Evolutionary conservation across 2,797 vertebrate species (phyloP).

Genomic region (Periparus ater): DNA sequence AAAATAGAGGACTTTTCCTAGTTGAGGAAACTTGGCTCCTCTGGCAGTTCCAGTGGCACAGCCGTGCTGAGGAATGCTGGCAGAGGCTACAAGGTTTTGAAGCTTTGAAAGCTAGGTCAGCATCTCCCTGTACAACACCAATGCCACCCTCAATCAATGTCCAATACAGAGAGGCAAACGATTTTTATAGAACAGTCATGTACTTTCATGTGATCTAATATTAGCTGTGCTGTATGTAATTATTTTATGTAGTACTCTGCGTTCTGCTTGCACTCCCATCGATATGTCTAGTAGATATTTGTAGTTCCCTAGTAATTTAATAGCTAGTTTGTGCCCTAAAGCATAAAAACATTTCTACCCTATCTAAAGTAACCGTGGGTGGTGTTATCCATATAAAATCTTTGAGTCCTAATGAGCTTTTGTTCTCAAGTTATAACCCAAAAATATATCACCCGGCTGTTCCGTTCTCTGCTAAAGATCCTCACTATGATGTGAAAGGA

Average conservation of each 20-base stretch:
- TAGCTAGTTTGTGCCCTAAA: slow-evolving; percentile 70
- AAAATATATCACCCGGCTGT: slow-evolving; percentile 70
- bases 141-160: background rate
- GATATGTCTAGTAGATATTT: slow-evolving; percentile 70
- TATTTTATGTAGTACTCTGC: slow-evolving; percentile 67
- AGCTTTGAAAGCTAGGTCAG: slow-evolving; percentile 6
- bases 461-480: slow-evolving; percentile 64
- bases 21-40: slow-evolving; percentile 18
- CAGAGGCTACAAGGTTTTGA: background rate
- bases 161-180: slow-evolving; percentile 29
- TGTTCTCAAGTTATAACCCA: slow-evolving; percentile 71
- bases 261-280: slow-evolving; percentile 60
- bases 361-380: slow-evolving; percentile 72
- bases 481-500: slow-evolving; percentile 61
- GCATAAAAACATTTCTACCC: slow-evolving; percentile 70
- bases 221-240: slow-evolving; percentile 64
- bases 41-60: background rate
- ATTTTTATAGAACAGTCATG: slow-evolving; percentile 52
- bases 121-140: background rate
- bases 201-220: slow-evolving; percentile 67
- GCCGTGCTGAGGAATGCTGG: background rate
- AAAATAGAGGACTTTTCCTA: background rate
- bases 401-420: slow-evolving; percentile 73
- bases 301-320: slow-evolving; percentile 72
- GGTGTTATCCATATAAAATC: slow-evolving; percentile 72